These are phyloP conservation scores for Zaprionus vittiger DNA, from an alignment of 1,140 invertebrate species.

Conservation along the genomic window DNA sequence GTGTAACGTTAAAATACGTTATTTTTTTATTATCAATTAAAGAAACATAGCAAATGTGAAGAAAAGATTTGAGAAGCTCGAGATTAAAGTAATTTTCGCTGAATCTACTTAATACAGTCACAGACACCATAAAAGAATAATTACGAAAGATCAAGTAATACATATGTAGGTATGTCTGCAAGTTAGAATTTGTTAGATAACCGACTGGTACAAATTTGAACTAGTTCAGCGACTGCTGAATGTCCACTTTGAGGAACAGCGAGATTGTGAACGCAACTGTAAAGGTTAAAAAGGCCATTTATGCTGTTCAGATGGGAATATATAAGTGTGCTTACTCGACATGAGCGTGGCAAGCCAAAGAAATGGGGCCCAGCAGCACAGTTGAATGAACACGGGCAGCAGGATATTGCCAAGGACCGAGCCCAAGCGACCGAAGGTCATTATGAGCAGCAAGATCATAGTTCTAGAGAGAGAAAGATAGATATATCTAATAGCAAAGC, in stretches of 20 bases:
- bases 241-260: conserved; percentile 59
- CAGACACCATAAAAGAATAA: not conserved
- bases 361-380: conserved; percentile 59
- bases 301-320: not conserved
- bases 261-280: conserved; percentile 63
- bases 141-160: not conserved
- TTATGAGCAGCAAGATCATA: conserved; percentile 70
- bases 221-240: conserved; percentile 53
- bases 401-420: conserved; percentile 63
- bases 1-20: too few species aligned
- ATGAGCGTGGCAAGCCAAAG: conserved; percentile 57
- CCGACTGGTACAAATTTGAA: not conserved
- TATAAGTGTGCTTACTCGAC: conserved; percentile 42
- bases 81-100: too few species aligned
- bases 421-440: conserved; percentile 68
- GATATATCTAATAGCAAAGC: not conserved
- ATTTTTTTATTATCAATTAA: too few species aligned
- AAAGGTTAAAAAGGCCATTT: not conserved
- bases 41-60: too few species aligned
- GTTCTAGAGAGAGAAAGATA: conserved; percentile 32
- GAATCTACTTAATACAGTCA: not conserved
- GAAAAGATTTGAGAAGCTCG: too few species aligned
- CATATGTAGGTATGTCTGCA: too few species aligned
- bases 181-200: not conserved
- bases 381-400: conserved; percentile 59